These are phyloP conservation scores for Decapterus maruadsi DNA, from an alignment of 2,797 vertebrate genomes.

Conservation along the genomic window DNA sequence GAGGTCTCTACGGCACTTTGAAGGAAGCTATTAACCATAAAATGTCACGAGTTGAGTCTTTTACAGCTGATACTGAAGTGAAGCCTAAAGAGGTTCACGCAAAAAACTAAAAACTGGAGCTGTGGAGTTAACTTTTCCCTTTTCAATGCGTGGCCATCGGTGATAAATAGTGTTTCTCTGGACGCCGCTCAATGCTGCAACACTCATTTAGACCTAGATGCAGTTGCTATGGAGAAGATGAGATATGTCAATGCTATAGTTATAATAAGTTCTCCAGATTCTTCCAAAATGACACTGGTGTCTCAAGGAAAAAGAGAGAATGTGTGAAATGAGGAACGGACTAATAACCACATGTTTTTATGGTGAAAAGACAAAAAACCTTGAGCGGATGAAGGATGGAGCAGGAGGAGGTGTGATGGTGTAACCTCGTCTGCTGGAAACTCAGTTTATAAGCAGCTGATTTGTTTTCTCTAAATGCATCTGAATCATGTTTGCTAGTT, in stretches of 20 bases:
- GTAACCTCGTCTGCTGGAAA: no score
- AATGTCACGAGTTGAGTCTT: conserved; percentile 35
- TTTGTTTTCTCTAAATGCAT: no score
- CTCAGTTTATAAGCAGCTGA: no score
- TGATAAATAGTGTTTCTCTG: no score
- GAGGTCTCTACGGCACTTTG: conserved; percentile 29
- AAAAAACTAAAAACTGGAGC: neutral
- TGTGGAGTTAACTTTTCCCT: neutral
- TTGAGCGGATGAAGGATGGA: no score
- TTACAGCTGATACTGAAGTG: conserved; percentile 29
- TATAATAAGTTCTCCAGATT: neutral
- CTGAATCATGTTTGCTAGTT: no score
- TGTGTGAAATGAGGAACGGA: no score
- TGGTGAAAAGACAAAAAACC: no score
- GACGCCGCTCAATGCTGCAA: neutral
- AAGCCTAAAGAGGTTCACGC: neutral
- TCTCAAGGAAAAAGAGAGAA: neutral
- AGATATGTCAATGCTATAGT: neutral
- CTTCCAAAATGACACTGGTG: neutral
- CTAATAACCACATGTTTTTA: no score
- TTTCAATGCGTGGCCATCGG: neutral
- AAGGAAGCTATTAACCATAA: conserved; percentile 59
- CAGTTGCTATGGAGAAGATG: conserved; percentile 13
- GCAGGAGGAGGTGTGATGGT: no score
- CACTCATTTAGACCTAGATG: neutral